phyloP scores from a whole-genome alignment of 2,113 vertebrate genomes.

The Colius striatus region DNA sequence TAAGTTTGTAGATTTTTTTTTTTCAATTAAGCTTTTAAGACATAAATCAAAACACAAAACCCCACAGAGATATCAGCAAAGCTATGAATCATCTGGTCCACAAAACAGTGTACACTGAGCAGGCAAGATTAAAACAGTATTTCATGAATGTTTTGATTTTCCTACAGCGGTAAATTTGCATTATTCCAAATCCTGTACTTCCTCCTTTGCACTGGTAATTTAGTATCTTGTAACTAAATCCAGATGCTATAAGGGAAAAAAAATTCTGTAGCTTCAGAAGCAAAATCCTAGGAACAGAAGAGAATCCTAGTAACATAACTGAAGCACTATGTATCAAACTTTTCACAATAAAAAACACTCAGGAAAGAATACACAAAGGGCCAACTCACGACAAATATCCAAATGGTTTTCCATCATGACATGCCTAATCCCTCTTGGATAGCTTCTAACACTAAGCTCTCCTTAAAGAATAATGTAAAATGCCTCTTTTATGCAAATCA shows the following conservation, averaged over 20 bases:
- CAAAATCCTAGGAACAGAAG: background rate
- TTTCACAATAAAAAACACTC: background rate
- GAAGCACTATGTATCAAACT: background rate
- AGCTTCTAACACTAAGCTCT: background rate
- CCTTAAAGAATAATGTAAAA: background rate
- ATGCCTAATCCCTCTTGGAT: background rate
- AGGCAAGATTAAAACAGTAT: constrained; percentile 21
- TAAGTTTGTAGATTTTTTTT: background rate
- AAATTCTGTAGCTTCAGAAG: background rate
- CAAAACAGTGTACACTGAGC: background rate
- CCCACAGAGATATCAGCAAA: background rate
- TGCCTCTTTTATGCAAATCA: background rate
- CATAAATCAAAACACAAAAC: background rate
- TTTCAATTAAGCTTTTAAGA: constrained; percentile 1
- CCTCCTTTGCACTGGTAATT: background rate
- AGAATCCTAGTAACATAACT: background rate
- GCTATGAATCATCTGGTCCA: background rate
- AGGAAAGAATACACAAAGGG: background rate
- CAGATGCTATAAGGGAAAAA: background rate
- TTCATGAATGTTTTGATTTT: background rate
- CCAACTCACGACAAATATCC: background rate
- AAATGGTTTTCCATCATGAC: background rate
- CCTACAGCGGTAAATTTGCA: background rate
- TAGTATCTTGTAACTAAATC: background rate
- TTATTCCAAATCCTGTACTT: background rate